Evolutionary conservation across 2,797 vertebrate genomes (phyloP), one percentile per base, ranked within the genome.

Genomic region (Atherinosoma microstoma): DNA sequence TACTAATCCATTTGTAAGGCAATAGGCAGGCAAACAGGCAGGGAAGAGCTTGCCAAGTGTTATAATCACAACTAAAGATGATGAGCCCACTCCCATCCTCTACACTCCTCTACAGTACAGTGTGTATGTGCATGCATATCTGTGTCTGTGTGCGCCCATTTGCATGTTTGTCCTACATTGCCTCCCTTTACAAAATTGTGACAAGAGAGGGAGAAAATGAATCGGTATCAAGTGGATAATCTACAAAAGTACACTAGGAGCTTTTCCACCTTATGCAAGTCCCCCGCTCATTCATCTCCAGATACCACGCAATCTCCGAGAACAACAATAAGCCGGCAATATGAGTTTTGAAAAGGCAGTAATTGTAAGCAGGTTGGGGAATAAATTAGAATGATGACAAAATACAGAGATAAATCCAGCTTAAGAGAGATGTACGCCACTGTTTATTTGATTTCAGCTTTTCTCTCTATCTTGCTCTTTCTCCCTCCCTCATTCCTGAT

Each of bases 1-100:
- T 89, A 91, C 90, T 92, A 93, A 94, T 94, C 91, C 88, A 91
- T 92, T 93, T 93, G 91, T 92, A 90, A 92, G 92, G 91, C 89
- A 91, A 92, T 90, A 93, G 92, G 87, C 89, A 92, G 87, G 86
- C 88, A 89, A 92, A 92, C 88, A 94, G 86, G 86, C 90, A 89
- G 79, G 78, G 84, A 70, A 82, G 75, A 80, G 92, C 89, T 90
- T 94, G 93, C 93, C 93, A 94, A 93, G 88, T 92, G 91, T 92
- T 92, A 90, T 92, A 94, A 93, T 93, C 91, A 91, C 88, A 89
- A 90, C 88, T 93, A 89, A 92, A 93, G 89, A 93, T 91, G 91
- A 92, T 90, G 88, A 91, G 91, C 91, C 92, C 91, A 91, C 89
- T 92, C 89, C 91, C 88, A 88, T 91, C 87, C 86, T 73, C 87